phyloP scores from a whole-genome alignment of 35 echinoderm and acorn worm species.

The Lytechinus pictus region DNA sequence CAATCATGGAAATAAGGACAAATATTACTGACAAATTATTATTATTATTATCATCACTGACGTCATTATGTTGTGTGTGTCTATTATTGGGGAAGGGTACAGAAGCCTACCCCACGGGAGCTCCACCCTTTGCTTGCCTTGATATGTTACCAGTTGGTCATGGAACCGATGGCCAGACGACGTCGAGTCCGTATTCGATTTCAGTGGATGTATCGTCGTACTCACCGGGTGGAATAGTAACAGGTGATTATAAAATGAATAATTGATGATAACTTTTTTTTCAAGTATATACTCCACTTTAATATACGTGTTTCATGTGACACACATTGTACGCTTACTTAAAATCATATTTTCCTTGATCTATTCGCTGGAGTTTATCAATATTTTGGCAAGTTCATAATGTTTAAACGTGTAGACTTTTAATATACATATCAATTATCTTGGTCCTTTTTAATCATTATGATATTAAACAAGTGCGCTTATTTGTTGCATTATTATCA shows the following conservation, averaged over 20 bases:
- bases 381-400: too few species aligned
- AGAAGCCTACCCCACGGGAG: constrained; percentile 12
- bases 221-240: background rate
- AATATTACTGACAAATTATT: background rate
- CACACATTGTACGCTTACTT: too few species aligned
- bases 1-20: constrained; percentile 34
- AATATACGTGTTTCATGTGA: too few species aligned
- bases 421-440: too few species aligned
- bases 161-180: background rate
- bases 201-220: background rate
- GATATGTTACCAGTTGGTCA: constrained; percentile 37
- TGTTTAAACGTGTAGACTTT: too few species aligned
- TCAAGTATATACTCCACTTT: too few species aligned
- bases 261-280: too few species aligned
- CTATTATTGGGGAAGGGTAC: background rate
- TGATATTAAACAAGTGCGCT: too few species aligned
- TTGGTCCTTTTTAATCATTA: too few species aligned
- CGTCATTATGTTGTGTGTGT: background rate
- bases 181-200: constrained; percentile 31
- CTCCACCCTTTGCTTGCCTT: background rate
- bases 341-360: too few species aligned
- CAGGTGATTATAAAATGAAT: background rate
- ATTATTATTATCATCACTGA: background rate
- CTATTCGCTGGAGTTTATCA: too few species aligned
- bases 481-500: too few species aligned